Percentiles rank a stretch among this genome's conserved stretches.
Evolutionary conservation across 2,797 vertebrate genomes (phyloP).

Genomic region (Rhinoraja longicauda): DNA sequence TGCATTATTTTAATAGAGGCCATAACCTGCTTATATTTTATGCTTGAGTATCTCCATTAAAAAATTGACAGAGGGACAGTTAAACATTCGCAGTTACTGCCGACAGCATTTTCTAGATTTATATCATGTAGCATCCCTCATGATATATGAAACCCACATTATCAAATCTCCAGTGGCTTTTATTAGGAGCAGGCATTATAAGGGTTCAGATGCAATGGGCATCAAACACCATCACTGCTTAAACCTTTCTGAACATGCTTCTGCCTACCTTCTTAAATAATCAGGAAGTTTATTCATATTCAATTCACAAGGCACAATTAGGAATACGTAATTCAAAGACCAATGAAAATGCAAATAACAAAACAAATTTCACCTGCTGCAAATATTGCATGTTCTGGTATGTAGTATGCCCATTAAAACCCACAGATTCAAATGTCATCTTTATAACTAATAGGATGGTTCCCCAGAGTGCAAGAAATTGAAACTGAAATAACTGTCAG

Average conservation of each 20-base stretch:
- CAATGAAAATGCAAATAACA: neutral
- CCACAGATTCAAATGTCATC: neutral
- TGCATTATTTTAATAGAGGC: slow-evolving; percentile 19
- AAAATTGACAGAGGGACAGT: neutral
- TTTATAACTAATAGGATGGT: neutral
- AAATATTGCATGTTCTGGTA: neutral
- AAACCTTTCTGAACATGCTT: neutral
- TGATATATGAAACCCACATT: neutral
- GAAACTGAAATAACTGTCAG: neutral
- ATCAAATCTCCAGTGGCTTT: neutral
- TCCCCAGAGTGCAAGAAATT: neutral
- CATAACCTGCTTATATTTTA: slow-evolving; percentile 19
- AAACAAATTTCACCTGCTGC: neutral
- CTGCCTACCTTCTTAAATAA: neutral
- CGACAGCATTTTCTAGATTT: neutral
- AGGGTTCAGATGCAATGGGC: neutral
- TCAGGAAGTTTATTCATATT: neutral
- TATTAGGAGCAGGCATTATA: neutral
- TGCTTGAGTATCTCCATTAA: neutral
- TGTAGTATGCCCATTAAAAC: neutral
- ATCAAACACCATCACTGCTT: neutral
- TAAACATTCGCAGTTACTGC: neutral
- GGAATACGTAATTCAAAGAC: neutral
- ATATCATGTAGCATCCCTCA: neutral
- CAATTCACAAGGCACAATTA: neutral